These are phyloP conservation scores for Smutsia gigantea DNA, from an alignment of 2,797 vertebrate species.

Conservation along the genomic window DNA sequence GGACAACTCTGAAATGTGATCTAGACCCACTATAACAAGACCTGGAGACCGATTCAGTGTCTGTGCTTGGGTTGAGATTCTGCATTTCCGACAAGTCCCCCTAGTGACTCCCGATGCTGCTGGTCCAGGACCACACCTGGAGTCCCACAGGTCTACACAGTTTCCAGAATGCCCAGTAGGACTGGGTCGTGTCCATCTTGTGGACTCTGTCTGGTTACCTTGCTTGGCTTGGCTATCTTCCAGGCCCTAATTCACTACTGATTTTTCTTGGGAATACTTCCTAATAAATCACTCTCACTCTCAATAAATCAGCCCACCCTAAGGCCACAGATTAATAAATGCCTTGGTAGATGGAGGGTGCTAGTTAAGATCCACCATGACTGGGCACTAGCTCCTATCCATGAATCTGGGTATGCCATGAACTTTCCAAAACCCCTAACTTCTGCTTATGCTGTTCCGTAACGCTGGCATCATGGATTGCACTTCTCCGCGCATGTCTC, in stretches of 20 bases:
- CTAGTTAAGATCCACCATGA: not conserved
- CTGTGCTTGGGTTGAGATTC: not conserved
- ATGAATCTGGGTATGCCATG: not conserved
- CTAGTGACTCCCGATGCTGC: not conserved
- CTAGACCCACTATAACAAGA: not conserved
- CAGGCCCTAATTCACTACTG: not conserved
- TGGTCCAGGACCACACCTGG: not conserved
- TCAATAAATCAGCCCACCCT: not conserved
- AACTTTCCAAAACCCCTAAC: not conserved
- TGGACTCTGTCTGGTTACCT: not conserved
- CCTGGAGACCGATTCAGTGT: not conserved
- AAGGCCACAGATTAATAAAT: not conserved
- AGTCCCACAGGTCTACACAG: not conserved
- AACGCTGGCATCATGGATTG: not conserved
- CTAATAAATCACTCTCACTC: not conserved
- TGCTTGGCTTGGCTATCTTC: not conserved
- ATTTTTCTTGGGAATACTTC: not conserved
- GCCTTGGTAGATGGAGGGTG: not conserved
- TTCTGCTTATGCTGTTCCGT: not conserved
- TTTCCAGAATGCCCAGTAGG: not conserved
- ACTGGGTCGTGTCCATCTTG: not conserved
- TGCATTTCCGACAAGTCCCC: not conserved
- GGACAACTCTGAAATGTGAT: not conserved
- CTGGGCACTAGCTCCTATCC: not conserved
- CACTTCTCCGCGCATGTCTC: not conserved